phyloP scores from a whole-genome alignment of 2,888 invertebrate species.

The Cantharis flavilabris region DNA sequence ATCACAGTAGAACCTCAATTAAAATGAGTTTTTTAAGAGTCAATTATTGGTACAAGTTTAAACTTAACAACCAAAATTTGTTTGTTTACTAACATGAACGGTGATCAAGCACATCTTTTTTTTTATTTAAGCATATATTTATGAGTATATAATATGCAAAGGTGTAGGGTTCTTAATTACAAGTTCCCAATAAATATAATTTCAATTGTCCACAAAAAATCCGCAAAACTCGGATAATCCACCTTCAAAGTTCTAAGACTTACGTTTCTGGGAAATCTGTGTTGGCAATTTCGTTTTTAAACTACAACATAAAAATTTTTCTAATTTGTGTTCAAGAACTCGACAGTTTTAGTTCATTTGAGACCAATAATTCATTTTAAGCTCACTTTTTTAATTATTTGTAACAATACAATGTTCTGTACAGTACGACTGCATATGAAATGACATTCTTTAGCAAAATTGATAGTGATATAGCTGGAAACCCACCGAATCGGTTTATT shows the following conservation, averaged over 20 bases:
- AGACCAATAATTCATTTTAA: not conserved
- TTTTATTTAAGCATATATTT: not conserved
- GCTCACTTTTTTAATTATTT: not conserved
- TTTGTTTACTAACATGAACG: no score
- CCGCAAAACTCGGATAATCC: not conserved
- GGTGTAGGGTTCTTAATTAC: not conserved
- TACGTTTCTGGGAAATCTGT: not conserved
- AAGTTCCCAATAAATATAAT: not conserved
- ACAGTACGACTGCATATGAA: not conserved
- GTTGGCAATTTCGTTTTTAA: not conserved
- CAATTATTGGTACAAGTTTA: no score
- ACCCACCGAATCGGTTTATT: no score
- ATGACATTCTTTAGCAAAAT: not conserved
- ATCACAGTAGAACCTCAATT: not conserved
- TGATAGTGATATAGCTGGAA: not conserved
- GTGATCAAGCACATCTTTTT: not conserved
- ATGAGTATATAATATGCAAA: not conserved
- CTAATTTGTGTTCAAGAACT: no score
- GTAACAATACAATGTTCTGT: not conserved
- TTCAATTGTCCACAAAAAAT: not conserved
- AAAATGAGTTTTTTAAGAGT: not conserved
- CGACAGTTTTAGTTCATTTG: no score
- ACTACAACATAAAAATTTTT: not conserved
- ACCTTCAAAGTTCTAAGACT: not conserved
- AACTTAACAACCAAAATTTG: no score